Evolutionary conservation across 2,888 invertebrate species (phyloP), one percentile per base, ranked within the genome.

Genomic region (Adela reaumurella): DNA sequence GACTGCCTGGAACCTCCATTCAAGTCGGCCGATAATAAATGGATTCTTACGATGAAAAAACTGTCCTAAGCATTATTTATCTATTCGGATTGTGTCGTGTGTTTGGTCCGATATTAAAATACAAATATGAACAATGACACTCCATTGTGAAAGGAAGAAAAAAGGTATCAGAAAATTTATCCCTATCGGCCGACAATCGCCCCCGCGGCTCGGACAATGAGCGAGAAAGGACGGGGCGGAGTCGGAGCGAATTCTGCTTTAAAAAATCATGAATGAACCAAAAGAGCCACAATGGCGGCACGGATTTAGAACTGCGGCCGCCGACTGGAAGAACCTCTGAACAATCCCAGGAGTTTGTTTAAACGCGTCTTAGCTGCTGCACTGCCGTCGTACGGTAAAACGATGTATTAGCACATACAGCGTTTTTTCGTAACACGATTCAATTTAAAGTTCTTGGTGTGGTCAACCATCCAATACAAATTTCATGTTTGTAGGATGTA

Each of bases 51-150:
- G 19, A 50, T 16, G 47, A 58, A 63, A 67, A 66, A 69, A 70
- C 70, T 63, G 59, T 57, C 60, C 54, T 52, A 54, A 61, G 59
- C 63, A 65, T 74, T 73, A 74, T 74, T 74, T 74, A 74, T 74
- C 69, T 69, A 67, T 64, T 62, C 64, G 63, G 61, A 68, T 68
- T 67, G 63, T 63, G 66, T 68, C 72, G 67, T 70, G 65, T 68
- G 67, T 70, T 65, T 64, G 60, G 61, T 59, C 56, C 57, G 61
- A 67, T 71, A 74, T 77, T 74, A 74, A 73, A 76, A 74, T 74
- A 74, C 72, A 72, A 73, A 74, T 64, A 65, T 63, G 63, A 64
- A 76, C 73, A 76, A 72, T 70, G 66, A 67, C 63, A 64, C 63
- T 64, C 65, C 63, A 65, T 73, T 74, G 73, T 73, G 66, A 63